Evolutionary conservation across 1,140 invertebrate genomes (phyloP).

Genomic region (Philopotamus ludificatus): DNA sequence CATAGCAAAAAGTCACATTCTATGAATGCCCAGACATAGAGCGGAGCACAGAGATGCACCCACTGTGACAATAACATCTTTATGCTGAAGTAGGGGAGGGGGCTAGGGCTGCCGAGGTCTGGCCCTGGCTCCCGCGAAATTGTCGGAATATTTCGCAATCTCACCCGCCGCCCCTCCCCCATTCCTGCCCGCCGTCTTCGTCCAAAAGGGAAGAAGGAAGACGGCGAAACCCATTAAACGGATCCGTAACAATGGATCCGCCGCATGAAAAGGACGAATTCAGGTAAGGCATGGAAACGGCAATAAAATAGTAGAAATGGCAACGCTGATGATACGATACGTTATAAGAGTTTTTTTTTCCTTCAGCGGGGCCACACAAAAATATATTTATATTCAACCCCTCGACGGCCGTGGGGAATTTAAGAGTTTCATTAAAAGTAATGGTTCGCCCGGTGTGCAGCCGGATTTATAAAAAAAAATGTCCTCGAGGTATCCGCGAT

Average conservation of each 20-base stretch:
- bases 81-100: background rate
- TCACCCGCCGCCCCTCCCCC: constrained; percentile 7
- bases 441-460: constrained; percentile 16
- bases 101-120: background rate
- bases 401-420: constrained; percentile 14
- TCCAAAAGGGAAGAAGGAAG: background rate
- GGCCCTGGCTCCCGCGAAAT: constrained; percentile 10
- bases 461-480: background rate
- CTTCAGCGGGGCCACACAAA: background rate
- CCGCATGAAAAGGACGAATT: constrained; percentile 17
- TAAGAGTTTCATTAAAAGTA: constrained; percentile 31
- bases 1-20: constrained; percentile 26
- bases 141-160: constrained; percentile 31
- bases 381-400: background rate
- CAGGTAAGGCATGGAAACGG: constrained; percentile 16
- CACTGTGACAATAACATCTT: constrained; percentile 36
- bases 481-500: background rate
- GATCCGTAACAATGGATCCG: constrained; percentile 26
- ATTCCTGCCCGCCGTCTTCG: no score
- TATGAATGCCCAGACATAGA: constrained; percentile 25
- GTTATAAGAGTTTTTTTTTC: constrained; percentile 18
- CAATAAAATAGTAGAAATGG: constrained; percentile 29
- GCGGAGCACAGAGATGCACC: constrained; percentile 13
- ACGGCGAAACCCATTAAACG: constrained; percentile 21
- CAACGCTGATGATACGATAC: constrained; percentile 25